Percentiles rank a stretch among this genome's conserved stretches.
phyloP scores from a whole-genome alignment of 2,113 vertebrate species.

The Meriones unguiculatus region DNA sequence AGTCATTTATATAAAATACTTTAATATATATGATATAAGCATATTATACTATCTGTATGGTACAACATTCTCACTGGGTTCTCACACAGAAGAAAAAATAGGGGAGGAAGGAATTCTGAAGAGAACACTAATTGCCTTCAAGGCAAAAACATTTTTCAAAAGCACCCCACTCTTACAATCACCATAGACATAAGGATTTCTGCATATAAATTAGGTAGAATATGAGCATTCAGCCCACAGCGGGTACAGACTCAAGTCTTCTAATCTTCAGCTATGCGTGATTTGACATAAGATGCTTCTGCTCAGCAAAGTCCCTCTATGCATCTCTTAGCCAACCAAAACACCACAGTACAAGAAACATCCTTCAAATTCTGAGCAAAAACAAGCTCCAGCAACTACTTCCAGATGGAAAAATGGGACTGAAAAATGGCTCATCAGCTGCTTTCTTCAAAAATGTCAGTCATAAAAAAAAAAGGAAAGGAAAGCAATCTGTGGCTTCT shows the following conservation, averaged over 20 bases:
- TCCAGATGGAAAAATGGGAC: not conserved
- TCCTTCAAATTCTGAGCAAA: not conserved
- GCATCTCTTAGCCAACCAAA: not conserved
- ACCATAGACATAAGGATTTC: not conserved
- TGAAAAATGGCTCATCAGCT: not conserved
- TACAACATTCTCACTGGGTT: not conserved
- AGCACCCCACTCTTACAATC: not conserved
- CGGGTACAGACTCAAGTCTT: not conserved
- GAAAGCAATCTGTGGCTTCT: not conserved
- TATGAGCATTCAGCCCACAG: not conserved
- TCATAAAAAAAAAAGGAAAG: not conserved
- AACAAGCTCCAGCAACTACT: not conserved
- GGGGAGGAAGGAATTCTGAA: not conserved
- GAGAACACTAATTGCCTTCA: not conserved
- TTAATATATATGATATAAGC: not conserved
- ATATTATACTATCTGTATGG: not conserved
- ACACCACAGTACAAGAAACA: not conserved
- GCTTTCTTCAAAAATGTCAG: conserved; percentile 19
- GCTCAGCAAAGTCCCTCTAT: not conserved
- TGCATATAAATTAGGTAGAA: not conserved
- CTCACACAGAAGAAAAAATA: not conserved
- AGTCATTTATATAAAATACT: not conserved
- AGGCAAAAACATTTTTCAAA: not conserved
- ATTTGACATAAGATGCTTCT: not conserved
- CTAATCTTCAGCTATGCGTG: not conserved